These are phyloP conservation scores for Propithecus deckenii DNA, from an alignment of 2,797 vertebrate genomes.

Conservation along the genomic window DNA sequence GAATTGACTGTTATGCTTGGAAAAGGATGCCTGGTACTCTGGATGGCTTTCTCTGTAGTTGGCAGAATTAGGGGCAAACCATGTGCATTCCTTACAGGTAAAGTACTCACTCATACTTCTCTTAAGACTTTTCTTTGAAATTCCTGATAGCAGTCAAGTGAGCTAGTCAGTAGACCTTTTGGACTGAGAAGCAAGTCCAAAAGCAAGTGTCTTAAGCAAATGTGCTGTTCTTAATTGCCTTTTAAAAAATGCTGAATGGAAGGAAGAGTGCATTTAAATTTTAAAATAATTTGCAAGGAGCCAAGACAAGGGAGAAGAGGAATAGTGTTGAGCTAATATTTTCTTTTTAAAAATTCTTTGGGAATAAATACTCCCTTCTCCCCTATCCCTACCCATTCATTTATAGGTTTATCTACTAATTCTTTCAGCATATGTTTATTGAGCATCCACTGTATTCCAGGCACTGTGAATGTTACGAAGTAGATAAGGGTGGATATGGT, in stretches of 20 bases:
- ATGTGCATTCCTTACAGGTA: conserved; percentile 5
- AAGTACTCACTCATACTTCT: background rate
- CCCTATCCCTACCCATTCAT: background rate
- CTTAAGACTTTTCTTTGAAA: conserved; percentile 34
- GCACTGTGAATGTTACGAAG: background rate
- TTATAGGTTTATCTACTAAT: background rate
- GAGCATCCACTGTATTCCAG: background rate
- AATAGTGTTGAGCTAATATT: conserved; percentile 41
- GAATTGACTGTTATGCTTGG: background rate
- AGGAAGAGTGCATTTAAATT: conserved; percentile 39
- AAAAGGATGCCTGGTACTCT: conserved; percentile 23
- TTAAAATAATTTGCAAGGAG: conserved; percentile 11
- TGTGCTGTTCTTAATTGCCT: background rate
- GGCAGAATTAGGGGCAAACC: conserved; percentile 7
- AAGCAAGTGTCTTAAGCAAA: background rate
- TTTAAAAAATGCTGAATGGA: background rate
- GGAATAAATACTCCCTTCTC: background rate
- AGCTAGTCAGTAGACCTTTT: background rate
- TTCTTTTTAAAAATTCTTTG: background rate
- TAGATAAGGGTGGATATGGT: background rate
- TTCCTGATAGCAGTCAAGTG: conserved; percentile 1
- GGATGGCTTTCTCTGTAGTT: conserved; percentile 30
- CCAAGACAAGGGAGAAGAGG: background rate
- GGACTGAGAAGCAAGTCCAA: background rate
- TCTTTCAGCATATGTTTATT: conserved; percentile 27